Evolutionary conservation across 2,888 invertebrate species (phyloP).

Genomic region (Eupithecia inturbata): DNA sequence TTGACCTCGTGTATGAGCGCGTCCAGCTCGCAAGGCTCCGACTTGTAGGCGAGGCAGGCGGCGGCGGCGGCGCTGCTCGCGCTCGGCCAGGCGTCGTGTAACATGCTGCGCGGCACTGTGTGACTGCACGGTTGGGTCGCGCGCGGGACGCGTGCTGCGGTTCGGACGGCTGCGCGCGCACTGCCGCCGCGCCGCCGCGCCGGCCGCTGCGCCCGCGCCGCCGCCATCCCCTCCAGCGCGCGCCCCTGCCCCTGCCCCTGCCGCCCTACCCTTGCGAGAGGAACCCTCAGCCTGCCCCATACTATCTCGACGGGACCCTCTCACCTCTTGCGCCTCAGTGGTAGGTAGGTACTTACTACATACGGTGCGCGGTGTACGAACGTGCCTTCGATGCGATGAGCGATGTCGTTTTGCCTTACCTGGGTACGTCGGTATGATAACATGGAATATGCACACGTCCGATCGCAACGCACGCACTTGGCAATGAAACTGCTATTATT

Average conservation of each 20-base stretch:
- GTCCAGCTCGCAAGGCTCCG: conserved; percentile 69
- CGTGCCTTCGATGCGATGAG: conserved; percentile 8
- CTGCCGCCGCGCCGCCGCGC: conserved; percentile 45
- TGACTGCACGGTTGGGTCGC: background rate
- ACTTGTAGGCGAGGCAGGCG: conserved; percentile 50
- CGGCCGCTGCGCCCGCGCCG: conserved; percentile 44
- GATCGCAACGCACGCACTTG: conserved; percentile 6
- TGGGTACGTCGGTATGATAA: conserved; percentile 4
- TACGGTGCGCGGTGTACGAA: background rate
- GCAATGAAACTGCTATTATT: background rate
- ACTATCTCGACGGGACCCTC: background rate
- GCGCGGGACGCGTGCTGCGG: conserved; percentile 20
- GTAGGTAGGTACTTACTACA: background rate
- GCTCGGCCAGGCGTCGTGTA: conserved; percentile 70
- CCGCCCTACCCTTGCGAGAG: conserved; percentile 10
- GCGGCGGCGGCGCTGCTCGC: conserved; percentile 1
- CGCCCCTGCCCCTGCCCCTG: conserved; percentile 9
- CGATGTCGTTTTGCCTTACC: conserved; percentile 2
- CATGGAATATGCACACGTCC: conserved; percentile 17
- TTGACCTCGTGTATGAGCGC: conserved; percentile 74
- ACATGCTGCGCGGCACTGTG: conserved; percentile 55
- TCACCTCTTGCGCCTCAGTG: background rate
- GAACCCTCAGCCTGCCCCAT: background rate
- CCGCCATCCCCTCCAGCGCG: conserved; percentile 19
- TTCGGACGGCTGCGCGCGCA: conserved; percentile 48